These are phyloP conservation scores for Troglohyphantes excavatus DNA, from an alignment of 2,888 invertebrate species.

Conservation along the genomic window DNA sequence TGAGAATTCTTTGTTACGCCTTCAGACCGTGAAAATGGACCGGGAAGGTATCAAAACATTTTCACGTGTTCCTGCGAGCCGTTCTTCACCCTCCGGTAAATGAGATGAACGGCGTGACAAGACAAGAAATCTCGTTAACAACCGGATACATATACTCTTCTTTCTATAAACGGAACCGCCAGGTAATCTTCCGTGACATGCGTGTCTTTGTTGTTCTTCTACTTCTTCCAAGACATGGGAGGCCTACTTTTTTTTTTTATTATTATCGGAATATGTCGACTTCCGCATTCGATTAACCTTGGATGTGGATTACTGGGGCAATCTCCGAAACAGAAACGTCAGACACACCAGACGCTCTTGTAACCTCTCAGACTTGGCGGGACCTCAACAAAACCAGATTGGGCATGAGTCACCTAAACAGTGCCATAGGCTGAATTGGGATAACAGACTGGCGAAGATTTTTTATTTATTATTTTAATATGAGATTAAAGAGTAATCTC, in stretches of 20 bases:
- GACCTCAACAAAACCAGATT: not conserved
- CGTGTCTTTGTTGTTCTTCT: slow-evolving; percentile 30
- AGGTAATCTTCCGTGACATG: slow-evolving; percentile 23
- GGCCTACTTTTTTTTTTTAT: not conserved
- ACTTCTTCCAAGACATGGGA: no score
- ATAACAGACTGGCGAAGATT: not conserved
- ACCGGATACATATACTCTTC: slow-evolving; percentile 7
- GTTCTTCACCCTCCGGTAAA: not conserved
- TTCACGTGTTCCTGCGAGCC: not conserved
- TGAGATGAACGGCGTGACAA: slow-evolving; percentile 15
- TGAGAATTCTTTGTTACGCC: not conserved
- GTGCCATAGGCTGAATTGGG: not conserved
- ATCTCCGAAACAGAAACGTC: slow-evolving; percentile 6
- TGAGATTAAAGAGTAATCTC: no score
- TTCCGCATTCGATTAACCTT: slow-evolving; percentile 74
- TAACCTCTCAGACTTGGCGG: slow-evolving; percentile 8
- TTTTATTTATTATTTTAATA: no score
- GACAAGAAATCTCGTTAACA: slow-evolving; percentile 18
- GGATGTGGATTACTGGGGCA: slow-evolving; percentile 58
- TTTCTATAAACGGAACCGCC: slow-evolving; percentile 45
- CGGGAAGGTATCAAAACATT: slow-evolving; percentile 1
- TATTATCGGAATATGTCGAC: not conserved
- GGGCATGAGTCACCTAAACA: not conserved
- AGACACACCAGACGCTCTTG: not conserved
- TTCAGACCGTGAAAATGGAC: not conserved